Conservation (phyloP, 1,140 invertebrate genomes). For the Zaprionus lachaisei region DNA sequence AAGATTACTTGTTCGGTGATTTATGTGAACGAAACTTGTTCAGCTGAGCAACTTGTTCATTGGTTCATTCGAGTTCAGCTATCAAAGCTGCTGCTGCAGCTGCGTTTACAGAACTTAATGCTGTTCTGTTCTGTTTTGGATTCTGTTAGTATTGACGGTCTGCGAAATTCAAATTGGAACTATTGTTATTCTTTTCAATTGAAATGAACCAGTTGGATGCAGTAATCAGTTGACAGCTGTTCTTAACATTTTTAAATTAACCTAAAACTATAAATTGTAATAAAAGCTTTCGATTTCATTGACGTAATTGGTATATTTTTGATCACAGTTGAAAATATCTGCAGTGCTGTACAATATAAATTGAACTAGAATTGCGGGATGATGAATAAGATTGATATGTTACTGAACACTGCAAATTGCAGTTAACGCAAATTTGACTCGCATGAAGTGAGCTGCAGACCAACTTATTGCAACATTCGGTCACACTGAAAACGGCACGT, state of each 20-base stretch:
- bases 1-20: conserved; percentile 19
- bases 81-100: neutral
- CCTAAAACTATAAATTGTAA: neutral
- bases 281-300: too few species aligned
- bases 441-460: neutral
- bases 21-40: conserved; percentile 11
- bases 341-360: neutral
- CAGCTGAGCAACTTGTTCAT: conserved; percentile 2
- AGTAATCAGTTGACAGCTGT: neutral
- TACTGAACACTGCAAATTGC: neutral
- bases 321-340: neutral
- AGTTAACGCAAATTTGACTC: neutral
- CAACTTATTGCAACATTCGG: neutral
- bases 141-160: neutral
- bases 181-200: neutral
- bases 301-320: neutral
- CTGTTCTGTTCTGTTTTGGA: neutral
- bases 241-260: neutral
- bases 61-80: neutral
- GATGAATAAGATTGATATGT: conserved; percentile 8
- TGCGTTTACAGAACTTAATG: conserved; percentile 3
- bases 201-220: neutral
- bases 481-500: conserved; percentile 43
- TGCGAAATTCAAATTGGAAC: neutral
- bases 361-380: neutral